A percentile compares a stretch with the other conserved stretches of the same genome.
These are phyloP conservation scores for Standfussiana lucernea DNA, from an alignment of 2,888 invertebrate genomes.

Conservation along the genomic window DNA sequence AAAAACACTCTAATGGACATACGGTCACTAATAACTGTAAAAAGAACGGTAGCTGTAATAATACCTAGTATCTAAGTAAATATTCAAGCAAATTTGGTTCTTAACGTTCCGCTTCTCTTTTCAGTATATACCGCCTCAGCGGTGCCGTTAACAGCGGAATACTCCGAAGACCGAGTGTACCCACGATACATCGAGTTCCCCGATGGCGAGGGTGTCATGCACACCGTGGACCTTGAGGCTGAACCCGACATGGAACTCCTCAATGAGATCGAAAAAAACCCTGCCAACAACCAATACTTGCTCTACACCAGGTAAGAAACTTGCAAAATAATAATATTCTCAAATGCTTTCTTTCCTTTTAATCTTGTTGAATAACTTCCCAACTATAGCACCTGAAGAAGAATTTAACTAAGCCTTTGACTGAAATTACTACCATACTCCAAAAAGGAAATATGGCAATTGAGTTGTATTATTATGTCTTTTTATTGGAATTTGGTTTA, in stretches of 20 bases:
- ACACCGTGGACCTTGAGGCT: conserved; percentile 74
- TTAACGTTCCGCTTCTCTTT: neutral
- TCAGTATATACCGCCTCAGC: conserved; percentile 61
- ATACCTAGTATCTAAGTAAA: neutral
- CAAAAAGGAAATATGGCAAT: neutral
- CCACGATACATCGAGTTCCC: conserved; percentile 75
- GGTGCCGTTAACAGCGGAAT: conserved; percentile 66
- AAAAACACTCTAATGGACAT: neutral
- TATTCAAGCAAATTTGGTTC: neutral
- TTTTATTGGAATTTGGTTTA: neutral
- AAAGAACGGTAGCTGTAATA: neutral
- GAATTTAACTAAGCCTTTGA: neutral
- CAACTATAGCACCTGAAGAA: neutral
- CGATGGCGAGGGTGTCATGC: conserved; percentile 73
- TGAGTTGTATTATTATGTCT: too few species aligned
- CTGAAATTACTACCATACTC: neutral
- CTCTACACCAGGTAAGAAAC: conserved; percentile 74
- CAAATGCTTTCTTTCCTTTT: neutral
- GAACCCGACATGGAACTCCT: conserved; percentile 71
- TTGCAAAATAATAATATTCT: neutral
- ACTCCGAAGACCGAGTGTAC: conserved; percentile 63
- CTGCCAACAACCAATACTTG: conserved; percentile 72
- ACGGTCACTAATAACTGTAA: neutral
- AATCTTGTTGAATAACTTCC: neutral
- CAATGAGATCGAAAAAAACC: conserved; percentile 71